Evolutionary conservation across 2,888 invertebrate genomes (phyloP), one percentile per base, ranked within the genome.

Genomic region (Disparrhopalites patrizii): DNA sequence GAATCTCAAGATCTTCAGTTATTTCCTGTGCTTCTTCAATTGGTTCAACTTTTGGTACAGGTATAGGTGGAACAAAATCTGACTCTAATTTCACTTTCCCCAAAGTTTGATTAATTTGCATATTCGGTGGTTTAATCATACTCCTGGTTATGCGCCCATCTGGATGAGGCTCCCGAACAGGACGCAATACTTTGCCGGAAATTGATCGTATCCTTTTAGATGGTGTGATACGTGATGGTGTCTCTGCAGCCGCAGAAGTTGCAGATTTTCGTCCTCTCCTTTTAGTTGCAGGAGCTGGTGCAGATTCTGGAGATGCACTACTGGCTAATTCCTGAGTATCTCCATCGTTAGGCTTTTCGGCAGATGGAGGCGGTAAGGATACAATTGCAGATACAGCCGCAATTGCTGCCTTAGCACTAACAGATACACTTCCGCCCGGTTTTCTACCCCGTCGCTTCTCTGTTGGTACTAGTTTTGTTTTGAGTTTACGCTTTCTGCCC

Each of bases 21-120:
- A 27, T 28, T 18, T 27, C 3, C 18, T 57, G n/a, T 18, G 33
- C 23, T 20, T 18, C 57, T 40, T 8, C 10, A 3, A 18, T 10
- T 18, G 13, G 31, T 18, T 54, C 31, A 30, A 54, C 8, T 31
- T 54, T 54, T 3, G 47, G 3, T 7, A n/a, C n/a, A 47, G 13
- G 18, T 10, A 25, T 20, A 54, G 33, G 27, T 2, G 30, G 31
- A 36, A 51, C 25, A 27, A 50, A 61, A 36, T 61, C 61, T 15
- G 23, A 20, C 33, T 61, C 61, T n/a, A 61, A 5, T 51, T 61
- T 61, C 1, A 61, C 52, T 61, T 51, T 61, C 7, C 23, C 36
- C 2, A 61, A 27, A n/a, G 5, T n/a, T 25, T 31, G 33, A 52
- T 61, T 61, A 4, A 61, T 33, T 5, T 25, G 51, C 13, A 61